These are phyloP conservation scores for Anoplolepis gracilipes DNA, from an alignment of 1,140 invertebrate genomes.

Conservation along the genomic window DNA sequence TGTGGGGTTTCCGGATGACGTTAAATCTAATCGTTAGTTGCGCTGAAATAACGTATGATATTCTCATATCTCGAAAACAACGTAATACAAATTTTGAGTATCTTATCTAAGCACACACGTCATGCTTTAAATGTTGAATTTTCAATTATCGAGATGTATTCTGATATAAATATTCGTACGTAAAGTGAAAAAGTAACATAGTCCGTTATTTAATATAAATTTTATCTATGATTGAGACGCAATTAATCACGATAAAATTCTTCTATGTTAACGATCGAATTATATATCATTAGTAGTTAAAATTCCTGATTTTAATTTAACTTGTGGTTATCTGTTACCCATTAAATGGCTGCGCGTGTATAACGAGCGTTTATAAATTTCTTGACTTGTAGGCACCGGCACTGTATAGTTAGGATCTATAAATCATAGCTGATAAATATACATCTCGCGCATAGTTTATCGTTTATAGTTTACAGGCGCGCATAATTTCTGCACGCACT, in stretches of 20 bases:
- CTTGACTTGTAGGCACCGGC: slow-evolving; percentile 32
- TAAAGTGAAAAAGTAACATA: background rate
- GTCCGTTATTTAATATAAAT: background rate
- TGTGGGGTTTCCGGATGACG: background rate
- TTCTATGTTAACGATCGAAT: background rate
- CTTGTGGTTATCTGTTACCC: slow-evolving; percentile 21
- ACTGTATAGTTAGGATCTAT: background rate
- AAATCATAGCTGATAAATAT: slow-evolving; percentile 53
- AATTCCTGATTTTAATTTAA: slow-evolving; percentile 12
- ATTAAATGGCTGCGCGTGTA: slow-evolving; percentile 26
- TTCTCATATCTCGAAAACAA: background rate
- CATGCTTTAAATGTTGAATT: background rate
- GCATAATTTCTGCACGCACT: slow-evolving; percentile 30
- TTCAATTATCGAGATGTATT: background rate
- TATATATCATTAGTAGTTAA: slow-evolving; percentile 11
- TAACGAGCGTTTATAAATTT: slow-evolving; percentile 5
- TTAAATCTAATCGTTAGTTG: slow-evolving; percentile 20
- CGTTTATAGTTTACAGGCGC: slow-evolving; percentile 11
- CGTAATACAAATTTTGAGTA: background rate
- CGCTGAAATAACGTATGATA: background rate
- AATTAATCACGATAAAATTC: background rate
- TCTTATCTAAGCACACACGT: background rate
- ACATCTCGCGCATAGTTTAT: slow-evolving; percentile 53
- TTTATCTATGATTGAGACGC: background rate
- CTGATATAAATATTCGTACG: background rate